These are phyloP conservation scores for Micrasema longulum DNA, from an alignment of 1,140 invertebrate species.

Conservation along the genomic window DNA sequence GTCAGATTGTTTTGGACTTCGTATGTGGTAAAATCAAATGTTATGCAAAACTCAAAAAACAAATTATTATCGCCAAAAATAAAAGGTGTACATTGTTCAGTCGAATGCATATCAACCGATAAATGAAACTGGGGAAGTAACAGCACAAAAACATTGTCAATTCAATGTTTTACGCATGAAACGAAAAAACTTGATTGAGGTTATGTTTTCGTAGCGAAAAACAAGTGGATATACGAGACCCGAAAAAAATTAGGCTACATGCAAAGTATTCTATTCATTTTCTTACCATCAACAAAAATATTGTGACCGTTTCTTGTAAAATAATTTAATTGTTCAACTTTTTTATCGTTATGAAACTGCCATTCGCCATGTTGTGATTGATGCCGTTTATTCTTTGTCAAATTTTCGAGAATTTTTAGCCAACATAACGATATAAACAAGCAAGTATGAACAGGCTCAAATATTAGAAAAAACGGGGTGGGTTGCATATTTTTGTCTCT, in stretches of 20 bases:
- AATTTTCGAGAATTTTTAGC: conserved; percentile 42
- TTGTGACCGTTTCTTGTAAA: conserved; percentile 6
- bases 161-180: conserved; percentile 40
- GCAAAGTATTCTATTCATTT: background rate
- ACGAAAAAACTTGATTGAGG: conserved; percentile 39
- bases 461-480: too few relatives aligned
- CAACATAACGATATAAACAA: conserved; percentile 28
- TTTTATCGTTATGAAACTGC: conserved; percentile 49
- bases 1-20: too few relatives aligned
- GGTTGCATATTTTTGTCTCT: too few relatives aligned
- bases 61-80: too few relatives aligned
- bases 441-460: too few relatives aligned
- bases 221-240: conserved; percentile 4
- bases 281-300: conserved; percentile 37
- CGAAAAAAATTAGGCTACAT: background rate
- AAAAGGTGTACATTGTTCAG: too few relatives aligned
- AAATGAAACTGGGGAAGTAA: background rate
- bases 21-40: too few relatives aligned
- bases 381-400: conserved; percentile 47
- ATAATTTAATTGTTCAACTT: conserved; percentile 33
- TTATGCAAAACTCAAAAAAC: too few relatives aligned
- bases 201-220: conserved; percentile 39
- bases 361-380: conserved; percentile 51
- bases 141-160: background rate
- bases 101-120: conserved; percentile 6